Conservation (phyloP, 2,888 invertebrate genomes). For the Encarsia formosa region DNA sequence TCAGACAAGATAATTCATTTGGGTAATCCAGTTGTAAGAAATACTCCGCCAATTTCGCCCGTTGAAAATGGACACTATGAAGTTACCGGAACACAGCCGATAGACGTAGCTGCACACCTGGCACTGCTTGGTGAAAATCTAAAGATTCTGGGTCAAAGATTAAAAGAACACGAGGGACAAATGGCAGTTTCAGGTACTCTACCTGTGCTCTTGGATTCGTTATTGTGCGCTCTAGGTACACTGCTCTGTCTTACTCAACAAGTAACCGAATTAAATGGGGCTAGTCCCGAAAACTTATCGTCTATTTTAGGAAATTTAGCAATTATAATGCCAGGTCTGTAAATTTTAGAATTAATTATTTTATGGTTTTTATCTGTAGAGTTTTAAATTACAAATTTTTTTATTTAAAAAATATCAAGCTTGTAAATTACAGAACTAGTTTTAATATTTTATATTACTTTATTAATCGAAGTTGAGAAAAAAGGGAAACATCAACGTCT, state of each 20-base stretch:
- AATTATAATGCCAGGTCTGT: slow-evolving; percentile 66
- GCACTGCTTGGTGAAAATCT: slow-evolving; percentile 89
- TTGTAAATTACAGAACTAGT: too few species aligned
- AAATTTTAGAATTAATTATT: slow-evolving; percentile 22
- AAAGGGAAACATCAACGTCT: too few species aligned
- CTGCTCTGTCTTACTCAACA: slow-evolving; percentile 81
- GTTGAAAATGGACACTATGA: slow-evolving; percentile 56
- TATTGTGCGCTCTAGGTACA: slow-evolving; percentile 87
- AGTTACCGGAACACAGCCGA: slow-evolving; percentile 71
- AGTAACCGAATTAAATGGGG: slow-evolving; percentile 63
- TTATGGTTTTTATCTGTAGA: not conserved
- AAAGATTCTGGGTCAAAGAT: slow-evolving; percentile 85
- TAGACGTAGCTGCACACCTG: slow-evolving; percentile 89
- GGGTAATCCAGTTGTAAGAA: slow-evolving; percentile 45
- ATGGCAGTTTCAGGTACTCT: slow-evolving; percentile 93
- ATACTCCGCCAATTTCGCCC: slow-evolving; percentile 37
- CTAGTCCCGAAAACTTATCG: slow-evolving; percentile 54
- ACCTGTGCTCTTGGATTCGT: slow-evolving; percentile 86
- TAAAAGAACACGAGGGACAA: slow-evolving; percentile 93
- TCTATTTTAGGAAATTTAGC: slow-evolving; percentile 89
- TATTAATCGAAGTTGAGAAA: too few species aligned
- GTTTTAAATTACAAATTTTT: slow-evolving; percentile 13
- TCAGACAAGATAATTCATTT: slow-evolving; percentile 41
- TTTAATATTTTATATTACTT: too few species aligned
- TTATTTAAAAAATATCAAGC: slow-evolving; percentile 23